Evolutionary conservation across 2,797 vertebrate species (phyloP), one percentile per base, ranked within the genome.

Genomic region (Gobionotothen gibberifrons): DNA sequence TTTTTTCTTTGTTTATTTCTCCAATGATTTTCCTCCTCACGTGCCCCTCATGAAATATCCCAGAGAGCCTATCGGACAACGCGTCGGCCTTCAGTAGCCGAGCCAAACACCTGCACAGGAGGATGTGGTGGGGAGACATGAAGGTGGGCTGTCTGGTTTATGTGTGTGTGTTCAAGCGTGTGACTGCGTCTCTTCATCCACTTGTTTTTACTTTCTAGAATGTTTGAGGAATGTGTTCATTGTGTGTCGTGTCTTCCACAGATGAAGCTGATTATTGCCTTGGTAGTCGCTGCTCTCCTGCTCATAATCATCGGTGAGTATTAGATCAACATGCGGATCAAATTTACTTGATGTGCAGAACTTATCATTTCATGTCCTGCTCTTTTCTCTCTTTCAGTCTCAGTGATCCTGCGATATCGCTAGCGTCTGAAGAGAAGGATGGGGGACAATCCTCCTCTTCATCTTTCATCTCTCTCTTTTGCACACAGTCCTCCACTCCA

Each of bases 41-140:
- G 9, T 77, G 65, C 80, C 36, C 39, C 26, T 60, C 70, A 42
- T 14, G 47, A 64, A 73, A 40, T 12, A 15, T 66, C 76, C 69
- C 47, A 99, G 98, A 99, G 93, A 98, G 97, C 90, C 94, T 99
- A 72, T 99, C 97, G 39, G 98, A 99, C 93, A 97, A 99, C 6
- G 98, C 98, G 3, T 97, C 98, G 39, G 98, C 97, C 69, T 99
- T 99, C 92, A 99, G 97, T 92, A 99, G 96, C 94, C 96, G 98
- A 94, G 96, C 98, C 93, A 99, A 98, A 92, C 97, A 99, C 72
- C 95, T 99, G 70, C 96, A 98, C 86, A 93, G 97, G 87, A 97
- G 98, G 82, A 98, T 99, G 97, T 98, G 97, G 97, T 99, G 97
- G 97, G 95, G 95, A 76, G 97, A 98, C 76, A 97, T 94, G 92